Conservation (phyloP, 1,140 invertebrate species). For the Lepeophtheirus salmonis region DNA sequence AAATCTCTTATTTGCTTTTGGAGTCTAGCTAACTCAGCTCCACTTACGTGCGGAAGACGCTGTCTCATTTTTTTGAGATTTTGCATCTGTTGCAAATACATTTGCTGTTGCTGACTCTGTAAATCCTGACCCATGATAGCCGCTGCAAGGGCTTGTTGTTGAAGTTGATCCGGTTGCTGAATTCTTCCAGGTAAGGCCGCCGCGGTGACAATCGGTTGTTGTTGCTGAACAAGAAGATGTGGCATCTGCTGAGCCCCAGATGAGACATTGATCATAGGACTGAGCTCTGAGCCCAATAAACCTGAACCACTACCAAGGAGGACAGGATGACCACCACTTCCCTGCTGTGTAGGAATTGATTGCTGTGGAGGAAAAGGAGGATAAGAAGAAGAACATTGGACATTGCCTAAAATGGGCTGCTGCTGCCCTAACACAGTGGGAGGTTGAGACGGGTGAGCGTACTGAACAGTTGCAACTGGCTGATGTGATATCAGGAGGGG, state of each 20-base stretch:
- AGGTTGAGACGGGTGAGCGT: background rate
- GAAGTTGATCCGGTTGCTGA: background rate
- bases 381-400: background rate
- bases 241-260: background rate
- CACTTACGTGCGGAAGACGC: slow-evolving; percentile 24
- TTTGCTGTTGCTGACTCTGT: slow-evolving; percentile 25
- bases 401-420: too few relatives aligned
- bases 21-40: slow-evolving; percentile 13
- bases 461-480: background rate
- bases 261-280: background rate
- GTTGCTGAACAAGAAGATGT: background rate
- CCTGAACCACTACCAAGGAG: background rate
- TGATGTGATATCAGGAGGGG: too few relatives aligned
- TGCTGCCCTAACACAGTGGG: too few relatives aligned
- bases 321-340: too few relatives aligned
- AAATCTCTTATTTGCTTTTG: slow-evolving; percentile 20
- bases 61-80: slow-evolving; percentile 31
- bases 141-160: background rate
- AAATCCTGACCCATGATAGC: background rate
- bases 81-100: slow-evolving; percentile 32
- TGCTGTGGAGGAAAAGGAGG: background rate
- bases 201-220: background rate
- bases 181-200: background rate
- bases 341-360: background rate
- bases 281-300: background rate